Evolutionary conservation across 1,140 invertebrate genomes (phyloP).

Genomic region (Kradibia gibbosae): DNA sequence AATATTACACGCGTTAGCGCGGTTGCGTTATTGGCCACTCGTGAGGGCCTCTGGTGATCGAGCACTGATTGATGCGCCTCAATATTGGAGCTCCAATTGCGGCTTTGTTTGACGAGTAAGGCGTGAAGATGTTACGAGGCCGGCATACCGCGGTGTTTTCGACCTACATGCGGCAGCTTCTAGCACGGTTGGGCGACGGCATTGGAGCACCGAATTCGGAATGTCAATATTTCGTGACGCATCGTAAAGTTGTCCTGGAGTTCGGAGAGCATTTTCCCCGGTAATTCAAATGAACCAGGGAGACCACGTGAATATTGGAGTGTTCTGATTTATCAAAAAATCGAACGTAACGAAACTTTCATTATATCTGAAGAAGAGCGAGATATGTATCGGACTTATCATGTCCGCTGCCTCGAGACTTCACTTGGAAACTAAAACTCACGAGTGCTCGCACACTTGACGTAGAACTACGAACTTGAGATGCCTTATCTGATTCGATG

Average conservation of each 20-base stretch:
- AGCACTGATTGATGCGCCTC: no score
- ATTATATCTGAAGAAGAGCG: not conserved
- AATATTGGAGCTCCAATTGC: no score
- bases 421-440: conserved; percentile 51
- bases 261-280: not conserved
- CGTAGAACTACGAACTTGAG: conserved; percentile 33
- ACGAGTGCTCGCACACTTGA: not conserved
- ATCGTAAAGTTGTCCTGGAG: not conserved
- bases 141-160: no score
- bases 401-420: conserved; percentile 18
- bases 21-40: no score
- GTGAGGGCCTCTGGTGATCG: no score
- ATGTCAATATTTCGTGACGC: not conserved
- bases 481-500: conserved; percentile 14
- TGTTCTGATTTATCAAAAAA: conserved; percentile 15
- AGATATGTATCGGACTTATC: conserved; percentile 33
- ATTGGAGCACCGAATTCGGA: not conserved
- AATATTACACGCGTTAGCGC: no score
- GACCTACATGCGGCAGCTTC: not conserved
- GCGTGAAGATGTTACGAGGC: no score
- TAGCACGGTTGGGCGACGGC: not conserved
- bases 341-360: not conserved
- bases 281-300: not conserved
- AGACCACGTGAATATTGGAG: not conserved
- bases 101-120: no score